These are phyloP conservation scores for Bugulina stolonifera DNA, from an alignment of 2,888 invertebrate genomes.

Conservation along the genomic window DNA sequence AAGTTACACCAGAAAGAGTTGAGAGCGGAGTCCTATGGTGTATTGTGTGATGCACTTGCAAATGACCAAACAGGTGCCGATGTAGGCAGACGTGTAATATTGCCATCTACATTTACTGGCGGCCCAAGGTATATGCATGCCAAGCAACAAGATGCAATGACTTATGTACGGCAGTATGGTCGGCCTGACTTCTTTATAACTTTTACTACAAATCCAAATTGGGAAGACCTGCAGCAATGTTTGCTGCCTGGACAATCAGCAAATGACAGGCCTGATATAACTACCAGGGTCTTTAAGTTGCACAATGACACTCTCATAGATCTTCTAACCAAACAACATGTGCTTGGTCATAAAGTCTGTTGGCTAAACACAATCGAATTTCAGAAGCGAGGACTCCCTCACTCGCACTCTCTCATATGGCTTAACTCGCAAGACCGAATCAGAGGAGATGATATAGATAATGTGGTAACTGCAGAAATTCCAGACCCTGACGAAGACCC, in stretches of 20 bases:
- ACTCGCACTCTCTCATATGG: conserved; percentile 25
- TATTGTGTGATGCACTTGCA: too few species aligned
- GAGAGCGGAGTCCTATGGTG: too few species aligned
- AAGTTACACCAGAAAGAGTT: too few species aligned
- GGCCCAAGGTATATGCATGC: too few species aligned
- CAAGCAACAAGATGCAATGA: too few species aligned
- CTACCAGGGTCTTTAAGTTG: background rate
- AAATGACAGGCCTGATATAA: background rate
- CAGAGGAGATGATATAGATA: conserved; percentile 29
- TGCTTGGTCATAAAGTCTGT: background rate
- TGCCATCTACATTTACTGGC: too few species aligned
- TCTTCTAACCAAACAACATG: background rate
- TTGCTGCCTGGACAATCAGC: background rate
- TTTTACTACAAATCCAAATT: background rate
- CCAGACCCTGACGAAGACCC: conserved; percentile 32
- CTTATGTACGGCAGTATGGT: background rate
- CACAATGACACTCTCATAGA: background rate
- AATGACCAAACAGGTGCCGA: too few species aligned
- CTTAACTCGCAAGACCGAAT: conserved; percentile 28
- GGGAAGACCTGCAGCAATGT: background rate
- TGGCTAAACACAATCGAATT: background rate
- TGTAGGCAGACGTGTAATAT: too few species aligned
- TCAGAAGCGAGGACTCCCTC: background rate
- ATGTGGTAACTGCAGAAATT: conserved; percentile 34
- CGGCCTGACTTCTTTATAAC: background rate